Conservation (phyloP, 2,888 invertebrate species). For the Lepidochitona cinerea region DNA sequence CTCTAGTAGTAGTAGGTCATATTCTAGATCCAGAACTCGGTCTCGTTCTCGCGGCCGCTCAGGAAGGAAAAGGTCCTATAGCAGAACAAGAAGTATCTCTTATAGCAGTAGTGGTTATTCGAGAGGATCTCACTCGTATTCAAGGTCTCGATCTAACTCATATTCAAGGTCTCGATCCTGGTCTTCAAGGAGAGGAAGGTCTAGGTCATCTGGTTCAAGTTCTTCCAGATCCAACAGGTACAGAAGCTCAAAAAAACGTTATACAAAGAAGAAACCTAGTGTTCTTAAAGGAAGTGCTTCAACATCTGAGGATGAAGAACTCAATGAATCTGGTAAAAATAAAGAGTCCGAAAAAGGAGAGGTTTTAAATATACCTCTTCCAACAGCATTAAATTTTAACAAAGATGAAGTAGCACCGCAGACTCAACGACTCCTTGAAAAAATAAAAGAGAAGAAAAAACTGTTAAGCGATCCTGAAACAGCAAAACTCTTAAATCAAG, state of each 20-base stretch:
- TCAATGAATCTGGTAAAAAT: background rate
- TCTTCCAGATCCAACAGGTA: constrained; percentile 21
- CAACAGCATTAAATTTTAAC: constrained; percentile 16
- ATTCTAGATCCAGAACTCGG: constrained; percentile 43
- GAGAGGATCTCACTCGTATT: constrained; percentile 20
- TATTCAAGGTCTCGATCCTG: constrained; percentile 43
- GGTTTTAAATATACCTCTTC: constrained; percentile 56
- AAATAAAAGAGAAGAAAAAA: constrained; percentile 41
- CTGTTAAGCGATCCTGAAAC: background rate
- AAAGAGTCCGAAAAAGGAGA: constrained; percentile 31
- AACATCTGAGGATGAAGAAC: background rate
- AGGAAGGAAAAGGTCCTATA: constrained; percentile 11
- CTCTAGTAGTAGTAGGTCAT: constrained; percentile 30
- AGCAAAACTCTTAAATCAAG: constrained; percentile 11
- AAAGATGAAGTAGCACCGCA: constrained; percentile 28
- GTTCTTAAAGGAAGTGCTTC: background rate
- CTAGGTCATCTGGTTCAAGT: constrained; percentile 28
- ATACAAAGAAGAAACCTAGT: background rate
- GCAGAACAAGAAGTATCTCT: constrained; percentile 12
- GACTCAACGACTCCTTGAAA: constrained; percentile 38
- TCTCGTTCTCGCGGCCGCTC: constrained; percentile 31
- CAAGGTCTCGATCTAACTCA: constrained; percentile 30
- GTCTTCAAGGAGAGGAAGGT: constrained; percentile 35
- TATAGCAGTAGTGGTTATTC: constrained; percentile 30
- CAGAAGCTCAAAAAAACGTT: background rate